Evolutionary conservation across 2,888 invertebrate genomes (phyloP).

Genomic region (Dicroscelio sp.): DNA sequence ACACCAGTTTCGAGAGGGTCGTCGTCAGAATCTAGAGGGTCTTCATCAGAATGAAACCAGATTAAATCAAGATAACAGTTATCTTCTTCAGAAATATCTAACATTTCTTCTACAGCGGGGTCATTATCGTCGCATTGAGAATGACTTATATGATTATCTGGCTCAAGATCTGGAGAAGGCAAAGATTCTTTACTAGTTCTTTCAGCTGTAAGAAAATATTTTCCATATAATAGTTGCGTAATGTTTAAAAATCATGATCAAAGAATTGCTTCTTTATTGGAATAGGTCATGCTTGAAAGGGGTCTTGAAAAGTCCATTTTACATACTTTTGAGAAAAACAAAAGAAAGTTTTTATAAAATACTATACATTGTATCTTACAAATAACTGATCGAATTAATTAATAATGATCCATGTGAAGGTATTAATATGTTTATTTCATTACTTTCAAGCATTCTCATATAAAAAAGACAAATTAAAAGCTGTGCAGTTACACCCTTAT

Average conservation of each 20-base stretch:
- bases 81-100: constrained; percentile 29
- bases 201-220: not conserved
- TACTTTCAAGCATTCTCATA: not conserved
- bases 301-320: too few species aligned
- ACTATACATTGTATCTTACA: not conserved
- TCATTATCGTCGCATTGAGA: too few species aligned
- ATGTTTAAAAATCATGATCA: too few species aligned
- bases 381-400: not conserved
- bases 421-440: not conserved
- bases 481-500: not conserved
- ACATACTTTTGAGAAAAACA: not conserved
- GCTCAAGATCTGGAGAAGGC: not conserved
- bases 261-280: not conserved
- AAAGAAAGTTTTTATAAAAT: not conserved
- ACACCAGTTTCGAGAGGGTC: not conserved
- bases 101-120: not conserved
- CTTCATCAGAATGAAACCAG: not conserved
- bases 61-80: constrained; percentile 19
- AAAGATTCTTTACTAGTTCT: not conserved
- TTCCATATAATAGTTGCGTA: too few species aligned
- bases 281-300: too few species aligned
- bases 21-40: constrained; percentile 28
- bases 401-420: not conserved
- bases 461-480: not conserved
- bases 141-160: not conserved